A percentile compares a stretch with the other conserved stretches of the same genome.
Evolutionary conservation across 1,140 invertebrate species (phyloP).

Genomic region (Brachionus asplanchnoidis): DNA sequence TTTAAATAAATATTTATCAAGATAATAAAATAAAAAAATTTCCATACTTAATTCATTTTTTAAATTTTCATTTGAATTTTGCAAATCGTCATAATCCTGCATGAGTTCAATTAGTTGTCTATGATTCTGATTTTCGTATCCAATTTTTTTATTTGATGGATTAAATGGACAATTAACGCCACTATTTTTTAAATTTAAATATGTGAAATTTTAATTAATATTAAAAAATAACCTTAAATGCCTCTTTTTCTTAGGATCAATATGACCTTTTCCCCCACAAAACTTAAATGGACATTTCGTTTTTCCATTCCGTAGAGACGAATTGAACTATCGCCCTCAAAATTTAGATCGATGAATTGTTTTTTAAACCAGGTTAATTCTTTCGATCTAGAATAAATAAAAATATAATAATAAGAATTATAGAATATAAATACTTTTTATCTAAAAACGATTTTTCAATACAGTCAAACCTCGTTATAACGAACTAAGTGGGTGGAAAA

Average conservation of each 20-base stretch:
- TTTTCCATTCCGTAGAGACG: background rate
- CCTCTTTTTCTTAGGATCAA: no score
- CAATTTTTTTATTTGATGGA: no score
- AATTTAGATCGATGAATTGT: background rate
- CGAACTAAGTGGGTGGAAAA: no score
- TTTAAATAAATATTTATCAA: background rate
- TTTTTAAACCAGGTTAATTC: background rate
- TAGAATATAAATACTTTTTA: background rate
- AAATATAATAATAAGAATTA: background rate
- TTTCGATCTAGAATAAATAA: background rate
- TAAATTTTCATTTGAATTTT: background rate
- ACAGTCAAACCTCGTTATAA: no score
- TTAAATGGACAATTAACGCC: no score
- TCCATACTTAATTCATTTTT: background rate
- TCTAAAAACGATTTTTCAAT: no score
- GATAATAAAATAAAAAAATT: background rate
- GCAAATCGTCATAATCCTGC: background rate
- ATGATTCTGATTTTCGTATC: background rate
- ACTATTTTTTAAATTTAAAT: background rate
- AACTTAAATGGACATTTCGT: background rate
- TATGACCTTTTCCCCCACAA: background rate
- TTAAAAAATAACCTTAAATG: background rate
- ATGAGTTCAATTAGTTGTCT: background rate
- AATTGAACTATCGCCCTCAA: background rate
- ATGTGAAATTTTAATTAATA: background rate